Conservation (phyloP, 2,797 vertebrate genomes). For the Oophaga sylvatica region DNA sequence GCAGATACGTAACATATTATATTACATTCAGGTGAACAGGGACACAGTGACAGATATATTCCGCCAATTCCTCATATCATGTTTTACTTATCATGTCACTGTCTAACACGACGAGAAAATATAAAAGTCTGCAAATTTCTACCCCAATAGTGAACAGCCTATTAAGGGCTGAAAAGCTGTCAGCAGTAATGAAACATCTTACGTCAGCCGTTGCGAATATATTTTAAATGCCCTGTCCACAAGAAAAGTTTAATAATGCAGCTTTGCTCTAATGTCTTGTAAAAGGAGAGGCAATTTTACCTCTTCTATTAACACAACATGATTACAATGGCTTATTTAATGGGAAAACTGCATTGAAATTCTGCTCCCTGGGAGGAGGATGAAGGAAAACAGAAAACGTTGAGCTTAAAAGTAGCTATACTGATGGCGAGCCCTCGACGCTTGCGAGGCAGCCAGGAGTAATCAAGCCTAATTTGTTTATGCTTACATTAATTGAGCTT, state of each 20-base stretch:
- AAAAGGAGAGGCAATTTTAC: slow-evolving; percentile 89
- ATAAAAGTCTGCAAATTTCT: slow-evolving; percentile 74
- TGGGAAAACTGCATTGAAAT: slow-evolving; percentile 98
- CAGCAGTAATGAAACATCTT: slow-evolving; percentile 81
- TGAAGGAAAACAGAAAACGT: slow-evolving; percentile 69
- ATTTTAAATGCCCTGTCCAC: slow-evolving; percentile 86
- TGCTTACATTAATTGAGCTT: slow-evolving; percentile 76
- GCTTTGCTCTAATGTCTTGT: slow-evolving; percentile 86
- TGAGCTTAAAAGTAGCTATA: slow-evolving; percentile 76
- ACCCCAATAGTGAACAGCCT: slow-evolving; percentile 81
- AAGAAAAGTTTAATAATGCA: slow-evolving; percentile 83
- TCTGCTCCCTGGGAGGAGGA: slow-evolving; percentile 89
- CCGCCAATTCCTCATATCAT: slow-evolving; percentile 78
- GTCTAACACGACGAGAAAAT: slow-evolving; percentile 67
- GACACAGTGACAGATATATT: slow-evolving; percentile 72
- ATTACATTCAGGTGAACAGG: neutral
- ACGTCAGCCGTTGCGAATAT: slow-evolving; percentile 83
- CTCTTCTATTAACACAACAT: slow-evolving; percentile 95
- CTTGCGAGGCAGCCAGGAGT: slow-evolving; percentile 72
- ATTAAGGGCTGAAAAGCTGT: slow-evolving; percentile 90
- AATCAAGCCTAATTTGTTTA: slow-evolving; percentile 75
- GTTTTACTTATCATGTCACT: slow-evolving; percentile 79
- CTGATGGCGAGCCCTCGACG: slow-evolving; percentile 71
- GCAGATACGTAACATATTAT: neutral
- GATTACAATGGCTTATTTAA: slow-evolving; percentile 98